These are phyloP conservation scores for Aix galericulata DNA, from an alignment of 2,113 vertebrate genomes.

Conservation along the genomic window DNA sequence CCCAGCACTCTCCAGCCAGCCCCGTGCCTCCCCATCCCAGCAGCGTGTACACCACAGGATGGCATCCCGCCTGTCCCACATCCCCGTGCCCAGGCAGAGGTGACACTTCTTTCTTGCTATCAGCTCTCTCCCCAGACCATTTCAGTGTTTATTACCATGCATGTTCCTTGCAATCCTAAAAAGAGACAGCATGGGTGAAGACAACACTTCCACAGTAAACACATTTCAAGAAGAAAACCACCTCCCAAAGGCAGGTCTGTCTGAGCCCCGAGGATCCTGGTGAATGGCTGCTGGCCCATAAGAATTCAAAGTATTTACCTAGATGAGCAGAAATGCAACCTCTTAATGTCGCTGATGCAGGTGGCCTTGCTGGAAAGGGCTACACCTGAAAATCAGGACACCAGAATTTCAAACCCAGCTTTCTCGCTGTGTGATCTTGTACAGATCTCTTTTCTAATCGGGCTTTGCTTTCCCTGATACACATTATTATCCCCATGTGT, in stretches of 20 bases:
- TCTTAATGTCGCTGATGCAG: background rate
- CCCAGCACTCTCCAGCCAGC: background rate
- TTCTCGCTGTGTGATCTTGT: accelerated
- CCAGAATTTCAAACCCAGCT: background rate
- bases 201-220: background rate
- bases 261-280: background rate
- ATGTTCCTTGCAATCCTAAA: background rate
- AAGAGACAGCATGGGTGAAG: background rate
- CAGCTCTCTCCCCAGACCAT: conserved; percentile 51
- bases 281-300: accelerated
- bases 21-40: background rate
- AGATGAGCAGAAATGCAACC: background rate
- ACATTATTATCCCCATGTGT: background rate
- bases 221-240: background rate
- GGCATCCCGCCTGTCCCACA: background rate
- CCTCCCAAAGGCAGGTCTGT: background rate
- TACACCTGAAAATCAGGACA: background rate
- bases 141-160: conserved; percentile 32
- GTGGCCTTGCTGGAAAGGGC: background rate
- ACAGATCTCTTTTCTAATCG: accelerated
- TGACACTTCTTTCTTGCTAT: accelerated
- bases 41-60: background rate
- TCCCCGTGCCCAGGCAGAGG: background rate
- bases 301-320: background rate
- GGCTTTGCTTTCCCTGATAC: background rate